Evolutionary conservation across 2,888 invertebrate genomes (phyloP), one percentile per base, ranked within the genome.

Genomic region (Subacronicta megacephala): DNA sequence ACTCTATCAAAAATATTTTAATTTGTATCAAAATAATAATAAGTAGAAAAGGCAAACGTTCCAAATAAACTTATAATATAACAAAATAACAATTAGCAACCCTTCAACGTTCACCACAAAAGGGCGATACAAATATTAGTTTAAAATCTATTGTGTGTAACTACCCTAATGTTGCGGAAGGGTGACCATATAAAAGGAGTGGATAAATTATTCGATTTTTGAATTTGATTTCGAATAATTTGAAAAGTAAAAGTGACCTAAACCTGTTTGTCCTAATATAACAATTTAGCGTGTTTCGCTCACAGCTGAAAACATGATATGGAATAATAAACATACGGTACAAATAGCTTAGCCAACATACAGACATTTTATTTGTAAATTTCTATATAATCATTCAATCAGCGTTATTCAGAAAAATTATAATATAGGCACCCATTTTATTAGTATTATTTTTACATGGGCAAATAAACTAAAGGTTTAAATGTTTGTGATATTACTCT

Each of bases 51-150:
- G 85, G 74, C 69, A 72, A 80, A 56, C 68, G 74, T 70, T 77
- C 63, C 54, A 57, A 64, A 65, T 57, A 61, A 71, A 78, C 62
- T 63, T 57, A 75, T 79, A 23, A 75, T 79, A 23, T 74, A 77
- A 81, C 77, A 80, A 78, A 76, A 80, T 77, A 82, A 85, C 86
- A 83, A 89, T 87, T 85, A 87, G 77, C 50, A 44, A 60, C 84
- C 83, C 83, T 77, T 60, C 71, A 64, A 12, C 15, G 12, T 15
- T 13, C n/a, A 45, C 72, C 67, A 7, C 72, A 72, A 66, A 59
- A 59, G 71, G 71, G 49, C 44, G 20, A 29, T 53, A 73, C 58
- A 67, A 77, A 78, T 72, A 71, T 79, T 78, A 68, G 72, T 68
- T 70, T 56, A 57, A 68, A 60, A 44, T 40, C 75, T 74, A 62